Percentiles rank a stretch among this genome's conserved stretches.
These are phyloP conservation scores for Tenthredo mesomela DNA, from an alignment of 2,888 invertebrate species.

Conservation along the genomic window DNA sequence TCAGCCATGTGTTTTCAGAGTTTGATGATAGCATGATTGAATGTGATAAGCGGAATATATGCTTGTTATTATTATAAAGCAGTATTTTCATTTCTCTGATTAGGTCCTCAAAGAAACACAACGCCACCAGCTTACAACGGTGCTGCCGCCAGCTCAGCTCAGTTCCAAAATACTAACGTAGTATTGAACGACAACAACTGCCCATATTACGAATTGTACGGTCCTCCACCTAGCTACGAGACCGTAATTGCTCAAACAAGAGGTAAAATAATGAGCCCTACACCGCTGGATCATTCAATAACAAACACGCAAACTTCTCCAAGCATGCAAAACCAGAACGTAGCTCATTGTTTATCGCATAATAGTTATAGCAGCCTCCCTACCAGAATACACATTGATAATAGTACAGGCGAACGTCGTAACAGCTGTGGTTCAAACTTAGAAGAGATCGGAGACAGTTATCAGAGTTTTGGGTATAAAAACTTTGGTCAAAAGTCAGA, in stretches of 20 bases:
- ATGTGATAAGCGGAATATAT: background rate
- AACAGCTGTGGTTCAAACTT: constrained; percentile 53
- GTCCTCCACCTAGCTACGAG: constrained; percentile 79
- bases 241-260: constrained; percentile 76
- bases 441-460: constrained; percentile 52
- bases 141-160: constrained; percentile 69
- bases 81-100: background rate
- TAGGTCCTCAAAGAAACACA: constrained; percentile 72
- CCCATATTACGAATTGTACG: constrained; percentile 78
- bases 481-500: constrained; percentile 35
- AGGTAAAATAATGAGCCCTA: constrained; percentile 69
- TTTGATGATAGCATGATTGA: background rate
- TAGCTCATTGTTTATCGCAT: constrained; percentile 67
- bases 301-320: constrained; percentile 54
- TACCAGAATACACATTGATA: constrained; percentile 37
- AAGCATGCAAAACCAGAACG: constrained; percentile 60
- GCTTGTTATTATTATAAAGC: background rate
- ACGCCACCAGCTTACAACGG: constrained; percentile 67
- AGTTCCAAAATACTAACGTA: constrained; percentile 74
- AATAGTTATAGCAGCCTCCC: constrained; percentile 60
- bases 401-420: constrained; percentile 43
- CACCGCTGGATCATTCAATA: constrained; percentile 68
- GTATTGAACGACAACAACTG: constrained; percentile 74
- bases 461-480: constrained; percentile 11
- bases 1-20: background rate